Evolutionary conservation across 2,888 invertebrate genomes (phyloP), one percentile per base, ranked within the genome.

Genomic region (Agrotis exclamationis): DNA sequence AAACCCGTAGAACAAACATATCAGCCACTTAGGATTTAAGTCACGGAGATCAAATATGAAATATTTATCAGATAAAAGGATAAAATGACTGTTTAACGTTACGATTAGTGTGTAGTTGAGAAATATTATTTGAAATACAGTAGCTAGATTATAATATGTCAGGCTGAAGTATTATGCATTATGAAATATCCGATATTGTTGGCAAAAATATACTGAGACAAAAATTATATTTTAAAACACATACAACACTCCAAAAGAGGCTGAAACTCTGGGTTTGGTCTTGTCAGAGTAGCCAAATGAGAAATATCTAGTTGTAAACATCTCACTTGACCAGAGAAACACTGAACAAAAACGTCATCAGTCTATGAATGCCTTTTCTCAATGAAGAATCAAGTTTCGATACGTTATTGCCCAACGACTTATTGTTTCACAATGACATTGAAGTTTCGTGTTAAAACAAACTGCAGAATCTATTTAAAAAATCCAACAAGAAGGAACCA

Each of bases 11-110:
- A 70, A 51, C 24, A 58, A 58, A 76, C 3, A 78, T 39, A n/a
- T 24, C 14, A 24, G 44, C 14, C 47, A 63, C 44, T 65, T 22
- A 24, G 18, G 24, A 50, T 54, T 53, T 50, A 14, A 54, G 64
- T 76, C 65, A 76, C 78, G 65, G 16, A 70, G 70, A 70, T 51
- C 65, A 80, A 80, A 70, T 70, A 75, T 39, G 22, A 62, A 68
- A 70, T 22, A 50, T 63, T 76, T 59, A 68, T 54, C 51, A 56
- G 28, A 48, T 74, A 54, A 51, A 65, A 54, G 54, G 16, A 70
- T 59, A 16, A 54, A 58, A 66, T 65, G 28, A 50, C 13, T 82
- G 48, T 71, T 71, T 69, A 66, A 48, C 51, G 58, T 69, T 62
- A 5, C 4, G 28, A 66, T 71, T 82, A 82, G 59, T 33, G 58